Evolutionary conservation across 2,888 invertebrate species (phyloP).

Genomic region (Shargacucullia verbasci): DNA sequence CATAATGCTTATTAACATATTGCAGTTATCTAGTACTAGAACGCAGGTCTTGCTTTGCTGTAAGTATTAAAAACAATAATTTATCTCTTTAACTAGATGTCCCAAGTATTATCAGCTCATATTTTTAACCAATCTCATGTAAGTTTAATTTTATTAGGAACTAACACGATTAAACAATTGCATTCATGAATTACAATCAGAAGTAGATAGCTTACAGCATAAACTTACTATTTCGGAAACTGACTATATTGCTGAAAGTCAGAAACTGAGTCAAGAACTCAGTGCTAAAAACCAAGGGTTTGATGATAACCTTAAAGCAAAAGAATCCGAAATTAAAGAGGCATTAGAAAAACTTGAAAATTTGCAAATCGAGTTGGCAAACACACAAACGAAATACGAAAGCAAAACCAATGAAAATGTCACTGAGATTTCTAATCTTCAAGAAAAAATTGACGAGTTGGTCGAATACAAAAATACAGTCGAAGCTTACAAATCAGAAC

Average conservation of each 20-base stretch:
- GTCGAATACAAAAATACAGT: conserved; percentile 50
- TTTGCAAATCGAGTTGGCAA: conserved; percentile 64
- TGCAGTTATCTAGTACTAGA: conserved; percentile 2
- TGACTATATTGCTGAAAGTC: conserved; percentile 59
- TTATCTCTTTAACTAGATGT: background rate
- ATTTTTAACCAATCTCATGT: conserved; percentile 30
- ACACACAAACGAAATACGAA: conserved; percentile 58
- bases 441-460: conserved; percentile 62
- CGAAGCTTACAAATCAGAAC: conserved; percentile 44
- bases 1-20: conserved; percentile 21
- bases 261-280: conserved; percentile 66
- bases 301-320: conserved; percentile 63
- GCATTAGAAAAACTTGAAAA: conserved; percentile 62
- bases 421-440: conserved; percentile 58
- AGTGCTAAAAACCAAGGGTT: conserved; percentile 63
- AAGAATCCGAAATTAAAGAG: conserved; percentile 71
- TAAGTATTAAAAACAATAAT: conserved; percentile 10
- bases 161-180: conserved; percentile 60
- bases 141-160: conserved; percentile 72
- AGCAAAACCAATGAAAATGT: conserved; percentile 56
- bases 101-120: conserved; percentile 8
- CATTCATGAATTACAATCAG: conserved; percentile 69
- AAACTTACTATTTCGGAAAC: conserved; percentile 68
- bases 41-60: conserved; percentile 9
- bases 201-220: conserved; percentile 69